Evolutionary conservation across 2,888 invertebrate species (phyloP).

Genomic region (Andrena trimmerana): DNA sequence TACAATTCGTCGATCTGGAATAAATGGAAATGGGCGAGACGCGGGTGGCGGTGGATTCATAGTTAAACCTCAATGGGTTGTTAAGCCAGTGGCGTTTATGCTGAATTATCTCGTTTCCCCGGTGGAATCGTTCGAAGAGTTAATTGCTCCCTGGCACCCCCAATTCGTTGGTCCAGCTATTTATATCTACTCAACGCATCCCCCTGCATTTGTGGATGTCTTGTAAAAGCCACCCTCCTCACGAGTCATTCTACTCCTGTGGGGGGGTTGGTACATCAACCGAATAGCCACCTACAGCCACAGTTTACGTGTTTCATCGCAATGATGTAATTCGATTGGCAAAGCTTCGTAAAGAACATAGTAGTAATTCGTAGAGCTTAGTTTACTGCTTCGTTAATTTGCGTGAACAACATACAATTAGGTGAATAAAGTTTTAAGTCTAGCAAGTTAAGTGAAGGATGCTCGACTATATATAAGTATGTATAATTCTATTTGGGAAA

Average conservation of each 20-base stretch:
- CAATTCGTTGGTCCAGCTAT: slow-evolving; percentile 59
- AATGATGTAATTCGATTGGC: too few relatives aligned
- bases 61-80: slow-evolving; percentile 66
- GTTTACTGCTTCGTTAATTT: too few relatives aligned
- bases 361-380: too few relatives aligned
- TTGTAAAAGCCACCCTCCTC: slow-evolving; percentile 21
- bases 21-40: slow-evolving; percentile 6
- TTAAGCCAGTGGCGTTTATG: slow-evolving; percentile 71
- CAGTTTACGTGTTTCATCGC: too few relatives aligned
- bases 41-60: slow-evolving; percentile 39
- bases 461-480: too few relatives aligned
- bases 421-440: too few relatives aligned
- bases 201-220: slow-evolving; percentile 56
- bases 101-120: slow-evolving; percentile 72
- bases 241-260: neutral
- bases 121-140: slow-evolving; percentile 59
- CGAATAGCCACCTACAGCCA: too few relatives aligned
- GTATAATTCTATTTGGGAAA: too few relatives aligned
- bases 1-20: slow-evolving; percentile 16
- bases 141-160: slow-evolving; percentile 63
- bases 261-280: too few relatives aligned
- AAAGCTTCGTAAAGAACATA: too few relatives aligned
- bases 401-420: too few relatives aligned
- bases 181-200: slow-evolving; percentile 67
- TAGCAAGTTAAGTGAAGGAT: too few relatives aligned